Conservation (phyloP, 2,797 vertebrate species). For the Momotus momota region DNA sequence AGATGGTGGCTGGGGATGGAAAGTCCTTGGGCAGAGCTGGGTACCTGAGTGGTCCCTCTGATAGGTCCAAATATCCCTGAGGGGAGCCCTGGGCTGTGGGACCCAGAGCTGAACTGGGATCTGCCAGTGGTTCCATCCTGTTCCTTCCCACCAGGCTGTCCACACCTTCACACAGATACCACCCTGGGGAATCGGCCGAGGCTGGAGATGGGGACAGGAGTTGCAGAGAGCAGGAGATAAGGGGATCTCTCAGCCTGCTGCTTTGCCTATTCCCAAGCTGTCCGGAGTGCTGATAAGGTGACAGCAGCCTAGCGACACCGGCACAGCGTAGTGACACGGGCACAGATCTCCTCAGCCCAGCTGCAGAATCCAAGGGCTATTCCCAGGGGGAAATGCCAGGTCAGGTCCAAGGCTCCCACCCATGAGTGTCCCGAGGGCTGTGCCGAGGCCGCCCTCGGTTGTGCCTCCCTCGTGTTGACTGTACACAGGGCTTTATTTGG, state of each 20-base stretch:
- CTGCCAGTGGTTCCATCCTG: not conserved
- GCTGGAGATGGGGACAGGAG: not conserved
- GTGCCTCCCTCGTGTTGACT: not conserved
- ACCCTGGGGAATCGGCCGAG: not conserved
- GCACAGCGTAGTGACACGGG: no score
- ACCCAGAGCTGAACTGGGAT: not conserved
- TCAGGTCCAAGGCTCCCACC: not conserved
- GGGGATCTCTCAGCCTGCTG: accelerated
- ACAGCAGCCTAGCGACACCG: not conserved
- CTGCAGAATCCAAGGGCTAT: not conserved
- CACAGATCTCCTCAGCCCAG: accelerated
- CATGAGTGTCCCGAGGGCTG: not conserved
- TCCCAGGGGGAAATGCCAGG: not conserved
- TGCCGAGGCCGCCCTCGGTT: not conserved
- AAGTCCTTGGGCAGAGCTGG: not conserved
- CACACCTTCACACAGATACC: not conserved
- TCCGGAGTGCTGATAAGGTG: not conserved
- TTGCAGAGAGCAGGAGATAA: not conserved
- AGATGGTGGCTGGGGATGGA: not conserved
- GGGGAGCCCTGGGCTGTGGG: not conserved
- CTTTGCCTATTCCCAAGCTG: not conserved
- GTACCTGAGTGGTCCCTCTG: accelerated
- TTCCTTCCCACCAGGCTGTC: not conserved
- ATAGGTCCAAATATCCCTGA: accelerated
- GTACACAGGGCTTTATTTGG: not conserved